These are phyloP conservation scores for Oikopleura vanhoeffeni DNA, from an alignment of 23 tunicate species.

Conservation along the genomic window DNA sequence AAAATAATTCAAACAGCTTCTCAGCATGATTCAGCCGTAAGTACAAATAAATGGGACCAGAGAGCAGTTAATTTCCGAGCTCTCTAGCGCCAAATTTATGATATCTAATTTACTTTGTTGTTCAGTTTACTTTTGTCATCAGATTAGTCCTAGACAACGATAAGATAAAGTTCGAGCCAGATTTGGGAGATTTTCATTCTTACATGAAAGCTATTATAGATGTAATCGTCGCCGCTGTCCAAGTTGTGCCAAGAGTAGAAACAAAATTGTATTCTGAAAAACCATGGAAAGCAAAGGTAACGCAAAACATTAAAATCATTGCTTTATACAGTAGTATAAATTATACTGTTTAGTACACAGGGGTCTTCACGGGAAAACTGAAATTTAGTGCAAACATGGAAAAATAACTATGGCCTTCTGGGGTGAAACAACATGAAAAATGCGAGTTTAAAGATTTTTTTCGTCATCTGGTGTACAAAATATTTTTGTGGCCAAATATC, in stretches of 20 bases:
- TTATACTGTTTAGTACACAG: too few relatives aligned
- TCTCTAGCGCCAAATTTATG: background rate
- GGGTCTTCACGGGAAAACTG: too few relatives aligned
- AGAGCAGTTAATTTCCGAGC: background rate
- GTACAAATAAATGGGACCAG: background rate
- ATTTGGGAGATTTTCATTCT: constrained; percentile 60
- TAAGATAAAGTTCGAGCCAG: constrained; percentile 61
- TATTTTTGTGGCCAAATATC: too few relatives aligned
- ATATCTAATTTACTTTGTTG: too few relatives aligned
- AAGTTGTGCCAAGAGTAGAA: constrained; percentile 83
- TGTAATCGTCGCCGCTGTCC: constrained; percentile 71
- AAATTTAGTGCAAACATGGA: too few relatives aligned
- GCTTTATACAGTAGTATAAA: too few relatives aligned
- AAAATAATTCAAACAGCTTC: constrained; percentile 46
- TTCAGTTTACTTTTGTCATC: constrained; percentile 43
- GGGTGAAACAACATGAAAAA: too few relatives aligned
- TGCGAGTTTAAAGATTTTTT: too few relatives aligned
- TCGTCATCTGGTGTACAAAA: too few relatives aligned
- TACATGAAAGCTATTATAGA: constrained; percentile 55
- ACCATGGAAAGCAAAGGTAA: too few relatives aligned
- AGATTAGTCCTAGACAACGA: constrained; percentile 44
- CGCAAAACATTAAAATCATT: too few relatives aligned
- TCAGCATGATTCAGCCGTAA: constrained; percentile 1
- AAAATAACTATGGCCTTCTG: too few relatives aligned
- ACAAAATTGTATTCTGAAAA: constrained; percentile 74